Conservation (phyloP, 1,140 invertebrate genomes). For the Pseudomyrmex sp. region DNA sequence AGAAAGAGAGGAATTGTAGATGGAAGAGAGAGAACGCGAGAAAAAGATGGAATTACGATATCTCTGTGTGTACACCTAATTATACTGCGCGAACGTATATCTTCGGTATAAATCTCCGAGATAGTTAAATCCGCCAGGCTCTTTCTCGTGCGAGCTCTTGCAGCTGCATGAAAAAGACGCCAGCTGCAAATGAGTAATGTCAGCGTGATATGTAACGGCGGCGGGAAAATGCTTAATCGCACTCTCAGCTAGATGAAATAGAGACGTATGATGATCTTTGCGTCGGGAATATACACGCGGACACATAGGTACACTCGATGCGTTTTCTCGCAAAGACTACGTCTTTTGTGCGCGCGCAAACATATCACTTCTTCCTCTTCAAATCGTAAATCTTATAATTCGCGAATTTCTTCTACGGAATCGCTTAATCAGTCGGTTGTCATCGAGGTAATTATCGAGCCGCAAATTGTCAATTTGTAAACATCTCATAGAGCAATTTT, state of each 20-base stretch:
- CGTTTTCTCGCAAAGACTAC: neutral
- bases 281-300: neutral
- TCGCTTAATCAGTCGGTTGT: conserved; percentile 18
- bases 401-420: neutral
- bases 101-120: conserved; percentile 41
- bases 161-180: conserved; percentile 53
- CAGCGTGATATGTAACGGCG: conserved; percentile 34
- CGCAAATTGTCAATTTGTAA: neutral
- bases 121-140: conserved; percentile 42
- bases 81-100: conserved; percentile 28
- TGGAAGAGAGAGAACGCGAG: too few relatives aligned
- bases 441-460: neutral
- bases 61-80: neutral
- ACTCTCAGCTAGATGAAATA: conserved; percentile 35
- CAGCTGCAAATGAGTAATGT: conserved; percentile 60
- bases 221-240: conserved; percentile 52
- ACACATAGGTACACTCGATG: neutral
- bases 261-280: conserved; percentile 42
- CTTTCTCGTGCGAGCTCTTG: conserved; percentile 20
- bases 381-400: conserved; percentile 18
- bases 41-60: neutral
- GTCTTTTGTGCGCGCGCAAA: neutral
- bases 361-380: conserved; percentile 1
- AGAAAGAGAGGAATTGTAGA: too few relatives aligned
- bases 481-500: neutral